phyloP scores from a whole-genome alignment of 2,888 invertebrate species.

The Eulithis testata region DNA sequence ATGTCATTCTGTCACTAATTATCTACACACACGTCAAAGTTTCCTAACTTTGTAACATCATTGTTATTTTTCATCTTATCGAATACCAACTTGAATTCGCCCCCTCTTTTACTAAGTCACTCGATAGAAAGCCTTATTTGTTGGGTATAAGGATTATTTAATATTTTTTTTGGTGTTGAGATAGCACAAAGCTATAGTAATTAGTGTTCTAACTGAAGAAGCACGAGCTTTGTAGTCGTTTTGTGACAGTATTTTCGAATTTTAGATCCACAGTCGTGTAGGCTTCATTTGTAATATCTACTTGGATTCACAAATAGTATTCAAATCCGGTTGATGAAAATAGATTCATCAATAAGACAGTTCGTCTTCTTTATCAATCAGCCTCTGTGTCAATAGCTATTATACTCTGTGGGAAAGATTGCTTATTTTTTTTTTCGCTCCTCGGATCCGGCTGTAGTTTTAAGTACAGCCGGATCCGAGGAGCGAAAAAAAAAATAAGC shows the following conservation, averaged over 20 bases:
- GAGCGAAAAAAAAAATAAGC: no score
- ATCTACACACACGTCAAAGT: constrained; percentile 46
- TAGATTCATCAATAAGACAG: background rate
- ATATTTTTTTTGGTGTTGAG: background rate
- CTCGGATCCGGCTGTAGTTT: no score
- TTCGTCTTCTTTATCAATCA: no score
- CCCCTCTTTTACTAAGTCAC: constrained; percentile 5
- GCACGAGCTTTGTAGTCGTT: constrained; percentile 65
- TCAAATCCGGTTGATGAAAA: background rate
- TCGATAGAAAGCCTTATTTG: constrained; percentile 45
- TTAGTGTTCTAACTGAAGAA: constrained; percentile 64
- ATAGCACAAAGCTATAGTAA: constrained; percentile 53
- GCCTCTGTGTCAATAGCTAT: no score
- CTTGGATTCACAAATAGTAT: background rate
- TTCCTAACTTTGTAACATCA: constrained; percentile 57
- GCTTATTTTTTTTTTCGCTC: no score
- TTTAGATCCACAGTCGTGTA: constrained; percentile 55
- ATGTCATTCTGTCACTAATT: constrained; percentile 20
- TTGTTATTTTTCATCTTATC: constrained; percentile 33
- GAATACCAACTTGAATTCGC: background rate
- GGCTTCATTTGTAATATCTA: constrained; percentile 46
- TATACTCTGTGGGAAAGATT: no score
- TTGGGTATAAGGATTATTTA: constrained; percentile 36
- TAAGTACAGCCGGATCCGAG: no score
- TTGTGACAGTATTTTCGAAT: constrained; percentile 59